phyloP scores from a whole-genome alignment of 2,888 invertebrate species.

The Sceliomorpha sp. region DNA sequence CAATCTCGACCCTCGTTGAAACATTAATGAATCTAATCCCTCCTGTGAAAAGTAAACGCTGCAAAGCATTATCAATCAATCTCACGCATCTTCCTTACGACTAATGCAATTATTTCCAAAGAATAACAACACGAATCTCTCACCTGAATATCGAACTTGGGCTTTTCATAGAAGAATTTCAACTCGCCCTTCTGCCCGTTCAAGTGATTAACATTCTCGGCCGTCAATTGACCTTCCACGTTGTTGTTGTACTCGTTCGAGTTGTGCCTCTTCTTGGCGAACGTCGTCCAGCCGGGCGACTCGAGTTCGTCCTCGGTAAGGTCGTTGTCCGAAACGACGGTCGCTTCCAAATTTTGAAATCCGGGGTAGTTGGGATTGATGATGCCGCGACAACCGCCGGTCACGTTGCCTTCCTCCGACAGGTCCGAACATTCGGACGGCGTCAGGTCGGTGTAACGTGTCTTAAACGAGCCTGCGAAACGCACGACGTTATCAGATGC shows the following conservation, averaged over 20 bases:
- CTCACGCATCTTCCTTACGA: too few relatives aligned
- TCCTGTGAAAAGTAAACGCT: too few relatives aligned
- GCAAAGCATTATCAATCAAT: too few relatives aligned
- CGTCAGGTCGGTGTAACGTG: constrained; percentile 45
- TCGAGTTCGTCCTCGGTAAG: constrained; percentile 81
- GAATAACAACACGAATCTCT: constrained; percentile 79
- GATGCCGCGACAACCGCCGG: constrained; percentile 84
- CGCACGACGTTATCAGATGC: constrained; percentile 20
- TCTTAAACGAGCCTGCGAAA: constrained; percentile 58
- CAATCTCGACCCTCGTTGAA: too few relatives aligned
- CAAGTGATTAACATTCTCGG: constrained; percentile 81
- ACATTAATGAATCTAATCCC: too few relatives aligned
- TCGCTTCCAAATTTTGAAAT: constrained; percentile 88
- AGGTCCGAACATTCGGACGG: constrained; percentile 76
- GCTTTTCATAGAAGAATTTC: constrained; percentile 83
- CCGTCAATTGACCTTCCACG: too few relatives aligned
- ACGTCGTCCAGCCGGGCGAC: constrained; percentile 81
- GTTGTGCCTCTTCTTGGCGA: constrained; percentile 81
- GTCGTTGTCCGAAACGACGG: constrained; percentile 79
- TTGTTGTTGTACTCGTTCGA: constrained; percentile 81
- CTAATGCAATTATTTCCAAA: too few relatives aligned
- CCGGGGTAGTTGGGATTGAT: constrained; percentile 92
- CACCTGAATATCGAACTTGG: constrained; percentile 82
- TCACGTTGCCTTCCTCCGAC: constrained; percentile 75
- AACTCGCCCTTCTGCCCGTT: constrained; percentile 81